Evolutionary conservation across 1,140 invertebrate genomes (phyloP), one percentile per base, ranked within the genome.

Genomic region (Saccostrea echinata): DNA sequence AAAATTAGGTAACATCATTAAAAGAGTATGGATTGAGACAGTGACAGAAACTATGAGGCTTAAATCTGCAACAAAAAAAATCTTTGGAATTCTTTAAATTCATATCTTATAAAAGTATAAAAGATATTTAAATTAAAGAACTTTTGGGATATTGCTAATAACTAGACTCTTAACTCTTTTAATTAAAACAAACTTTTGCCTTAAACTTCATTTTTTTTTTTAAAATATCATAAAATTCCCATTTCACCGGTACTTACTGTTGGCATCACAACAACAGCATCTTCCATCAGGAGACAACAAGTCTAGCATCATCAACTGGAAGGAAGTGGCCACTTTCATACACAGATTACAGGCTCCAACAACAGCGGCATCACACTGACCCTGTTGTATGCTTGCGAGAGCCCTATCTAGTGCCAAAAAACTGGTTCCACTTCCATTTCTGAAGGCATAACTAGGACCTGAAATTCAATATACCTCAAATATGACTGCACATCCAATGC

Each of bases 341-440:
- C 97, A 96, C 0, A 99, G 94, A 94, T 97, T 98, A 43, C 96
- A 96, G 85, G 98, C 98, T 27, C 97, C 98, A n/a, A 99, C 98
- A 88, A 99, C 96, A 1, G 98, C 98, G 4, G 97, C 96, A 92
- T 99, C 98, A 94, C 98, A 99, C 92, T 97, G 96, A 0, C 98
- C 98, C 30, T 95, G 95, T 53, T 97, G 96, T 71, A 99, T 98
- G 18, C 97, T 97, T 3, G 95, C 93, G 11, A 98, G 95, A 18
- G 98, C 98, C 92, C 98, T 97, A 91, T 98, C 96, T 27, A 99
- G 94, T 1, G 98, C 98, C 93, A 97, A 96, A 92, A 99, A 94
- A 80, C 97, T 97, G 89, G 98, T 98, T 0, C 98, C 99, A 95
- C 98, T 99, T 1, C 98, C 98, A 12, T 98, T 99, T 94, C 99